A percentile compares a stretch with the other conserved stretches of the same genome.
phyloP scores from a whole-genome alignment of 23 tunicate species.

The Trididemnum miniatum region DNA sequence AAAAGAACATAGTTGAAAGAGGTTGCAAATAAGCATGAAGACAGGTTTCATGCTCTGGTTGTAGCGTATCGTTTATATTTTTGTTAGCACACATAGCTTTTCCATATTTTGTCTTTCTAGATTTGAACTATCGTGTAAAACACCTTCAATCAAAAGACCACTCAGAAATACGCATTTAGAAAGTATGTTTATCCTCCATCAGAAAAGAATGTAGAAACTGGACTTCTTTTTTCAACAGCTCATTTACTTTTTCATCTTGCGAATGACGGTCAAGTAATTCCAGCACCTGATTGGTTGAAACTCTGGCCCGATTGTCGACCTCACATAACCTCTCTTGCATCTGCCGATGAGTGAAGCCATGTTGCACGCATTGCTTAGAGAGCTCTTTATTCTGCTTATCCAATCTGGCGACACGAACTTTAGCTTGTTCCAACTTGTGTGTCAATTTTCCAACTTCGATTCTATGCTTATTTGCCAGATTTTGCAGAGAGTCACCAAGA shows the following conservation, averaged over 20 bases:
- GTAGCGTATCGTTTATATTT: too few relatives aligned
- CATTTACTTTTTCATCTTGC: conserved; percentile 44
- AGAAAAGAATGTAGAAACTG: conserved; percentile 49
- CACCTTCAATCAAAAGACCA: too few relatives aligned
- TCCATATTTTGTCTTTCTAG: too few relatives aligned
- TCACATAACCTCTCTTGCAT: conserved; percentile 58
- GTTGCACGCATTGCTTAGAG: conserved; percentile 78
- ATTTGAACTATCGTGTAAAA: too few relatives aligned
- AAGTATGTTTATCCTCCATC: background rate
- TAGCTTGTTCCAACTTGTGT: conserved; percentile 40
- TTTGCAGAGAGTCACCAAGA: conserved; percentile 31
- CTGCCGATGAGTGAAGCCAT: conserved; percentile 73
- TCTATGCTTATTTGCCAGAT: conserved; percentile 55
- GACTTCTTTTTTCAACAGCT: conserved; percentile 52
- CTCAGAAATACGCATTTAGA: too few relatives aligned
- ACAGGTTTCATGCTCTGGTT: too few relatives aligned
- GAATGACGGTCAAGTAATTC: conserved; percentile 56
- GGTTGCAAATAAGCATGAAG: too few relatives aligned
- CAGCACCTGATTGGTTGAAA: conserved; percentile 42
- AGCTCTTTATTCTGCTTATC: conserved; percentile 57
- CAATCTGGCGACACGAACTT: background rate
- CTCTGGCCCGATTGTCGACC: conserved; percentile 52
- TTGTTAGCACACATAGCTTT: too few relatives aligned
- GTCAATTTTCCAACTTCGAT: conserved; percentile 54
- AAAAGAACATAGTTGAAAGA: too few relatives aligned